Conservation (phyloP, 1,140 invertebrate species). For the Plectrocnemia conspersa region DNA sequence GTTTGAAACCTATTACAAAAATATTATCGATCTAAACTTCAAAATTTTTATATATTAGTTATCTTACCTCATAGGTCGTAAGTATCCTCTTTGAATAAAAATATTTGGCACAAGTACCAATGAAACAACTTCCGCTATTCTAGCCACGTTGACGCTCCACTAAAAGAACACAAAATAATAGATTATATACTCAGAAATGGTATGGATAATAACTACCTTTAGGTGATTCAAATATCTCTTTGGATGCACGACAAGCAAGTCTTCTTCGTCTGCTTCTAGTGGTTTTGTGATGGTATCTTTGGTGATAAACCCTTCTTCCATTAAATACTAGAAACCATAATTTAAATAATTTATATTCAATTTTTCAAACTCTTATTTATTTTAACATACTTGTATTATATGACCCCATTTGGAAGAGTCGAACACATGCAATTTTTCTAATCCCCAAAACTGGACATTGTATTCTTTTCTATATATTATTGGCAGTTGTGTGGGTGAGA, state of each 20-base stretch:
- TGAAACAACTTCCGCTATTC: slow-evolving; percentile 71
- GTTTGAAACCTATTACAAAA: slow-evolving; percentile 73
- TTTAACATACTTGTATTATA: slow-evolving; percentile 45
- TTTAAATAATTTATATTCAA: slow-evolving; percentile 10
- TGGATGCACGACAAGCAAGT: slow-evolving; percentile 69
- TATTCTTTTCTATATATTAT: slow-evolving; percentile 75
- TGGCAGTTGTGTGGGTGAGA: slow-evolving; percentile 55
- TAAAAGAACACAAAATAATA: slow-evolving; percentile 43
- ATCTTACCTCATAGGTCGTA: slow-evolving; percentile 66
- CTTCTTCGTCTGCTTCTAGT: slow-evolving; percentile 62
- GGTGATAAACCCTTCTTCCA: slow-evolving; percentile 51
- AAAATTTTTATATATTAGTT: slow-evolving; percentile 8
- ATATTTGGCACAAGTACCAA: slow-evolving; percentile 72
- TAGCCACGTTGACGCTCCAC: slow-evolving; percentile 74
- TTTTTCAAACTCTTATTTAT: slow-evolving; percentile 7
- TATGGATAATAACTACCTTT: slow-evolving; percentile 47
- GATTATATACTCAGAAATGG: slow-evolving; percentile 13
- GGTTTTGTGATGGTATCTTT: slow-evolving; percentile 58
- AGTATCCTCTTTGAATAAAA: slow-evolving; percentile 69
- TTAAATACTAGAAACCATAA: slow-evolving; percentile 53
- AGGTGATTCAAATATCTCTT: slow-evolving; percentile 66
- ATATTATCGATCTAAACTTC: too few relatives aligned
- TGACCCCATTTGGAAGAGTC: slow-evolving; percentile 82
- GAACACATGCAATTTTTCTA: slow-evolving; percentile 85
- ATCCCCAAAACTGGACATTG: slow-evolving; percentile 73